Base-by-base conservation (phyloP, 2,888 invertebrate genomes). In the Chrysolina oricalcia region DNA sequence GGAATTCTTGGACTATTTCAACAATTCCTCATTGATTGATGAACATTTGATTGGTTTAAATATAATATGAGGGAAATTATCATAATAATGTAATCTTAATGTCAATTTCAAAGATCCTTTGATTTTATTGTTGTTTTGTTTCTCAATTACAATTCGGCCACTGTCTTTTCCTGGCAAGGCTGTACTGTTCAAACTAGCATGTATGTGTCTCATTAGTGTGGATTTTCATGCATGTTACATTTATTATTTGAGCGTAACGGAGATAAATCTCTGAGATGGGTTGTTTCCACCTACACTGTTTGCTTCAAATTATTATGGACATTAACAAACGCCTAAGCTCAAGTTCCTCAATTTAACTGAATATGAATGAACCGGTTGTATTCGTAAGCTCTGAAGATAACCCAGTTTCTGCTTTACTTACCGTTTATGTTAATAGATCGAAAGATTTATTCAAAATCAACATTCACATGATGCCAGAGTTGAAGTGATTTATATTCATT, bases 181-280 rank as follows among this genome's bases (percentile, higher is more conserved):
- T 10, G 4, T 21, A 21, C 56, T 23, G 56, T 56, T 13, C 23
- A 15, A 53, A 59, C 56, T 59, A 27, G 15, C 15, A 59, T 59
- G 23, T 15, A 23, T 9, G 21, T 59, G 23, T 27, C 56, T 59
- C 56, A 15, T 59, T 59, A 23, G 27, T 59, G 23, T 11, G 5
- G 21, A 59, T 59, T 0, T 23, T 23, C 56, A 59, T 15, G 56
- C 56, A 23, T 23, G 21, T 56, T 56, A 56, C 23, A 56, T 59
- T 27, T 23, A 59, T 59, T 59, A 59, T 59, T 23, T 23, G 8
- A 59, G n/a, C 56, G n/a, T 59, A 27, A 59, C 23, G n/a, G 27
- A 27, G 56, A 59, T 27, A 23, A 59, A 59, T 59, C 56, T 59
- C 56, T 59, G 46, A 21, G 56, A 59, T 59, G 27, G 56, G 21